Base-by-base conservation (phyloP, 2,113 vertebrate genomes). In the Gorsachius goisagi region DNA sequence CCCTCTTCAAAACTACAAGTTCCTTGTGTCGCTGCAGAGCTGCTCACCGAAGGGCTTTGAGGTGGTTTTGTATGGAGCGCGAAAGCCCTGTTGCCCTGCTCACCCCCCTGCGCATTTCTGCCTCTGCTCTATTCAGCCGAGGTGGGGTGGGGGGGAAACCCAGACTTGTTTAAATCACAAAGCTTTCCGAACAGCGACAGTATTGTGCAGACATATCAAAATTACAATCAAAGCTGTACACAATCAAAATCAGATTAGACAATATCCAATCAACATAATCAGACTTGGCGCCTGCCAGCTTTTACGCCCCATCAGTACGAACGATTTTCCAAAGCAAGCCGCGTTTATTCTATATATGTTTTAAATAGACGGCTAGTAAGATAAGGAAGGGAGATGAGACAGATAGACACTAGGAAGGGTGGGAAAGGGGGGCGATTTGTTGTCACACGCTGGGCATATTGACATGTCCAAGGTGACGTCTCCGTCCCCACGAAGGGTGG, bases 201-300 rank as follows among this genome's bases (percentile, higher is more conserved):
- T 77, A 60, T 95, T 92, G 90, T 90, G 89, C 67, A 94, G 95
- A 79, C 62, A 14, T 90, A 95, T 93, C 94, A 88, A 85, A 96
- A 93, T 88, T 21, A 91, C 94, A 95, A 97, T 95, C 97, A 91
- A 89, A 94, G 95, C 90, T 50, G 81, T 91, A 90, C 77, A 94
- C 93, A 93, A 97, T 96, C 90, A 95, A 95, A 97, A 97, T 95
- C 96, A 97, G 94, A 94, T 92, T 82, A 97, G 95, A 96, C 94
- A 97, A 97, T 96, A 95, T 82, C 96, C 96, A 97, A 95, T 95
- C 96, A 97, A 87, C 85, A 84, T 63, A 87, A 85, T 91, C 88
- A 93, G 89, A 26, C 44, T 12, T 0, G 9, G 85, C 0, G 33
- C 93, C 91, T 49, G 77, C 39, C 88, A 88, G 77, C 74, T 66